A percentile compares a stretch with the other conserved stretches of the same genome.
These are phyloP conservation scores for Adineta ricciae DNA, from an alignment of 2,888 invertebrate genomes.

Conservation along the genomic window DNA sequence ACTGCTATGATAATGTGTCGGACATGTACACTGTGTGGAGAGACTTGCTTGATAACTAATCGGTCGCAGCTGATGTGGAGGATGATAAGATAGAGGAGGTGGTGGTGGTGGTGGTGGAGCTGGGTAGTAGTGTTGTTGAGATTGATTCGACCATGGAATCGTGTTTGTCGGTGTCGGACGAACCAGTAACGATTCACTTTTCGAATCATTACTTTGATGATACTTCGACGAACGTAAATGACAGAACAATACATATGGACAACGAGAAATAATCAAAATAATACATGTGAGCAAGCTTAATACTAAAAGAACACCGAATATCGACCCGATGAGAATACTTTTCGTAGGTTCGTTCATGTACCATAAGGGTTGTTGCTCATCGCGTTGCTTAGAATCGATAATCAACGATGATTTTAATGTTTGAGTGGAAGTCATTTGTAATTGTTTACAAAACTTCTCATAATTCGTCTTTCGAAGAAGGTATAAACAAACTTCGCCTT, in stretches of 20 bases:
- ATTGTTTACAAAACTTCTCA: conserved; percentile 13
- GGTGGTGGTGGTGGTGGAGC: no score
- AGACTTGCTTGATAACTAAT: conserved; percentile 1
- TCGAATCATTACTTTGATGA: not conserved
- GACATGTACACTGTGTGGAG: conserved; percentile 5
- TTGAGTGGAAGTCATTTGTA: not conserved
- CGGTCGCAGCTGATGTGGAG: not conserved
- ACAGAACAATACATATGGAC: not conserved
- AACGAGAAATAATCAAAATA: not conserved
- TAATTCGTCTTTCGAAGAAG: not conserved
- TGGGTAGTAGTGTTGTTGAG: not conserved
- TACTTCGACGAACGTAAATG: not conserved
- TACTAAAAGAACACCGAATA: not conserved
- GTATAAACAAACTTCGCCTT: not conserved
- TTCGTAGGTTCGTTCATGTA: not conserved
- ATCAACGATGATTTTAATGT: not conserved
- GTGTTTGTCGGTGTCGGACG: not conserved
- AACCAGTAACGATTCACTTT: conserved; percentile 15
- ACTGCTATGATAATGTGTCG: not conserved
- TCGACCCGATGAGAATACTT: conserved; percentile 11
- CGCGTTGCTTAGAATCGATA: not conserved
- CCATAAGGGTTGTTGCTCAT: not conserved
- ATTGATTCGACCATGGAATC: not conserved
- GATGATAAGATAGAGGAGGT: not conserved
- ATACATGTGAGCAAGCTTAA: not conserved